Evolutionary conservation across 1,140 invertebrate species (phyloP).

Genomic region (Bombus balteatus): DNA sequence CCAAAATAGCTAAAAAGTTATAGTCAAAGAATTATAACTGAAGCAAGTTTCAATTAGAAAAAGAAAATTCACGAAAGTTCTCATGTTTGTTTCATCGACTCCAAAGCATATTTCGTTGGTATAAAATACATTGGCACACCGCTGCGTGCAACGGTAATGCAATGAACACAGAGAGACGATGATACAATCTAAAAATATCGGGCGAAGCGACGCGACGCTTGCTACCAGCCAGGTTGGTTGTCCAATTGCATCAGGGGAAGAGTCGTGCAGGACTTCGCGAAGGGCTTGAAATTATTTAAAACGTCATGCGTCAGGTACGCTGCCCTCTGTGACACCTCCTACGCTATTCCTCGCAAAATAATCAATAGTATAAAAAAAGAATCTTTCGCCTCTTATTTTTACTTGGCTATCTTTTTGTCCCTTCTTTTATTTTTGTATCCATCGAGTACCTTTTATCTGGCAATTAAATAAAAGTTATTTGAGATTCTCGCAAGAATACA

Average conservation of each 20-base stretch:
- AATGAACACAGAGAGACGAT: slow-evolving; percentile 12
- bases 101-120: background rate
- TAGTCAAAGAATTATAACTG: background rate
- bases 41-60: too few species aligned
- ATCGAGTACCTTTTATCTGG: background rate
- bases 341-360: background rate
- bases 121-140: background rate
- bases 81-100: background rate
- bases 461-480: background rate
- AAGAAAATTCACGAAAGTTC: background rate
- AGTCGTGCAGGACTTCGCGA: background rate
- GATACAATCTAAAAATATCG: slow-evolving; percentile 37
- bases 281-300: slow-evolving; percentile 23
- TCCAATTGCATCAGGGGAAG: slow-evolving; percentile 11
- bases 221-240: background rate
- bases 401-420: too few species aligned
- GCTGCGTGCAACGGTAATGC: background rate
- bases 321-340: background rate
- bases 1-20: background rate
- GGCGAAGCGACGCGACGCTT: background rate
- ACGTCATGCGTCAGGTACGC: background rate
- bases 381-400: background rate
- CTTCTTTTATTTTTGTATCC: background rate
- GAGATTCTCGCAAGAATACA: too few species aligned
- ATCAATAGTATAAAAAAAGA: background rate